These are phyloP conservation scores for Sinocyclocheilus rhinocerous DNA, from an alignment of 2,113 vertebrate species.

Conservation along the genomic window DNA sequence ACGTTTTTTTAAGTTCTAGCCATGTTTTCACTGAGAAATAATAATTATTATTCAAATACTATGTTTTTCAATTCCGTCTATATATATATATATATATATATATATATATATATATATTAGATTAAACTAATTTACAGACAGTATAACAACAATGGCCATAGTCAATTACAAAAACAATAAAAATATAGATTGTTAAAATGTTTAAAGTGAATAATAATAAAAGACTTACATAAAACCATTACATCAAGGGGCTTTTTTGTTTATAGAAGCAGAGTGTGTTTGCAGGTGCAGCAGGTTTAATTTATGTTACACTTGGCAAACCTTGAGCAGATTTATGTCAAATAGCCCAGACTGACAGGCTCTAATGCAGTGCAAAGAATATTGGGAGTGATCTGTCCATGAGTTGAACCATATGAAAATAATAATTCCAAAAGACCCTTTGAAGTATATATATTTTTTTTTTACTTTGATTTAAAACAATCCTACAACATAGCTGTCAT, in stretches of 20 bases:
- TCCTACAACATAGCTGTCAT: not conserved
- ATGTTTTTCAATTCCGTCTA: not conserved
- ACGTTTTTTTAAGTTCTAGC: too few relatives aligned
- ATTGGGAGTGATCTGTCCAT: not conserved
- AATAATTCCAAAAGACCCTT: not conserved
- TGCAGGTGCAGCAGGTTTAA: not conserved
- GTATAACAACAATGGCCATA: not conserved
- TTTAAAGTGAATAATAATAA: not conserved
- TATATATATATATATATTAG: too few relatives aligned
- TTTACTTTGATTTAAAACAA: not conserved
- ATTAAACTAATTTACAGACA: not conserved
- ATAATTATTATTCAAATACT: not conserved
- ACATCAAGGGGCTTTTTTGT: not conserved
- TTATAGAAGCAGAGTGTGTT: not conserved
- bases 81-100: not conserved
- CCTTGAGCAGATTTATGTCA: not conserved
- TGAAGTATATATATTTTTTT: not conserved
- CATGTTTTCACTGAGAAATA: not conserved
- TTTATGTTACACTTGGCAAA: not conserved
- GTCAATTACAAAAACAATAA: not conserved
- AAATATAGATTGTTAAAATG: not conserved
- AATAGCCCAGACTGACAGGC: not conserved
- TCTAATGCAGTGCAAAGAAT: not conserved
- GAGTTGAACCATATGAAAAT: not conserved
- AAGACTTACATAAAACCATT: not conserved